A percentile compares a stretch with the other conserved stretches of the same genome.
Evolutionary conservation across 2,797 vertebrate genomes (phyloP).

Genomic region (Chanos chanos): DNA sequence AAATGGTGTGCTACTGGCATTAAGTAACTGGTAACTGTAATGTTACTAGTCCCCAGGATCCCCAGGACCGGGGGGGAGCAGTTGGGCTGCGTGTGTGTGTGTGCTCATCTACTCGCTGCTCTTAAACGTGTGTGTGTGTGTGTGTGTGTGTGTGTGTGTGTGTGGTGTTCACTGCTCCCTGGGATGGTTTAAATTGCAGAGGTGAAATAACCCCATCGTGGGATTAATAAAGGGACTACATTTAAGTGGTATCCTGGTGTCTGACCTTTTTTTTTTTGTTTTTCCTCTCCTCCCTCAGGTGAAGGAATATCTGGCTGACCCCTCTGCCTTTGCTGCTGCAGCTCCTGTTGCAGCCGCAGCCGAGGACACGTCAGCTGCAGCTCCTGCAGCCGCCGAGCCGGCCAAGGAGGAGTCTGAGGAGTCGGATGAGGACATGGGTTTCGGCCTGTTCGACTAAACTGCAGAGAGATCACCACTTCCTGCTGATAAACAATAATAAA

Average conservation of each 20-base stretch:
- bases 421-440: constrained; percentile 95
- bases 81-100: too few species aligned
- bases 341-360: constrained; percentile 68
- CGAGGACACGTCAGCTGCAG: constrained; percentile 69
- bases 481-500: constrained; percentile 39
- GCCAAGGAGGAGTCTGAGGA: constrained; percentile 91
- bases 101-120: too few species aligned
- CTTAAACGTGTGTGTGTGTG: too few species aligned
- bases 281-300: constrained; percentile 66
- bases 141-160: too few species aligned
- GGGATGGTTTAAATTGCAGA: too few species aligned
- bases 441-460: constrained; percentile 88
- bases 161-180: too few species aligned
- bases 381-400: constrained; percentile 70
- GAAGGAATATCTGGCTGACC: constrained; percentile 92
- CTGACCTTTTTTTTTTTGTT: background rate
- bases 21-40: too few species aligned
- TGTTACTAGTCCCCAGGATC: too few species aligned
- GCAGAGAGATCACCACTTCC: background rate
- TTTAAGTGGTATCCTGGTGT: background rate
- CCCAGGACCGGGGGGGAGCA: too few species aligned
- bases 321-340: constrained; percentile 84
- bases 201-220: background rate
- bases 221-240: too few species aligned
- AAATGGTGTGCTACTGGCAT: too few species aligned